These are phyloP conservation scores for Phrynosoma platyrhinos DNA, from an alignment of 2,113 vertebrate genomes.

Conservation along the genomic window DNA sequence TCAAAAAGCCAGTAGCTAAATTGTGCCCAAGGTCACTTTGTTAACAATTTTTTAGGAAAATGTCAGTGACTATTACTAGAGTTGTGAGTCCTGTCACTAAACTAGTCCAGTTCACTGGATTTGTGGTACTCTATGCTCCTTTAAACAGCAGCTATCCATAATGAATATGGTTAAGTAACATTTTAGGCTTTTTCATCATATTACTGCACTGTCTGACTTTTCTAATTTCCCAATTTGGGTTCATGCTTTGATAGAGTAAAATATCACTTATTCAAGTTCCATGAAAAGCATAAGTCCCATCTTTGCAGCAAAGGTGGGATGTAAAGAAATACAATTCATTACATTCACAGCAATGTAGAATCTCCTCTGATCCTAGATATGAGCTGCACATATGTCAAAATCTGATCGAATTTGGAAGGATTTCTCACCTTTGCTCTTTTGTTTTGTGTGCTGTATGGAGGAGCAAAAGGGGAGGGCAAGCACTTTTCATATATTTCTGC, in stretches of 20 bases:
- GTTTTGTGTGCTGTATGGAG: neutral
- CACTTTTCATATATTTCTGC: neutral
- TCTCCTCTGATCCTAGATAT: neutral
- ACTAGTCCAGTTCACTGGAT: constrained; percentile 4
- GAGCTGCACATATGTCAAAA: neutral
- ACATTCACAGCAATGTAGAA: neutral
- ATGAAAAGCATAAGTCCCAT: neutral
- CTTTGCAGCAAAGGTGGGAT: no score
- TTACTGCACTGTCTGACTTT: neutral
- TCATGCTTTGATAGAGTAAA: neutral
- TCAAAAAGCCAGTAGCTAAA: constrained; percentile 9
- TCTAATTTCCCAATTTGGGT: neutral
- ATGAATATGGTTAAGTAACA: neutral
- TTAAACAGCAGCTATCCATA: neutral
- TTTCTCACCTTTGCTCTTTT: neutral
- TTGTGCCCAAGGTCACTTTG: constrained; percentile 4
- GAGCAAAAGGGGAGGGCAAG: neutral
- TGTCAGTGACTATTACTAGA: constrained; percentile 22
- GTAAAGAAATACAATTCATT: no score
- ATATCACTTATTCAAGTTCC: neutral
- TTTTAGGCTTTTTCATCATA: neutral
- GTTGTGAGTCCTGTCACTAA: constrained; percentile 1
- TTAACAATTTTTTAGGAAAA: neutral
- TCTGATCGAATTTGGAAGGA: neutral
- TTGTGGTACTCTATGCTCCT: neutral